Evolutionary conservation across 2,113 vertebrate genomes (phyloP), one percentile per base, ranked within the genome.

Genomic region (Solea senegalensis): DNA sequence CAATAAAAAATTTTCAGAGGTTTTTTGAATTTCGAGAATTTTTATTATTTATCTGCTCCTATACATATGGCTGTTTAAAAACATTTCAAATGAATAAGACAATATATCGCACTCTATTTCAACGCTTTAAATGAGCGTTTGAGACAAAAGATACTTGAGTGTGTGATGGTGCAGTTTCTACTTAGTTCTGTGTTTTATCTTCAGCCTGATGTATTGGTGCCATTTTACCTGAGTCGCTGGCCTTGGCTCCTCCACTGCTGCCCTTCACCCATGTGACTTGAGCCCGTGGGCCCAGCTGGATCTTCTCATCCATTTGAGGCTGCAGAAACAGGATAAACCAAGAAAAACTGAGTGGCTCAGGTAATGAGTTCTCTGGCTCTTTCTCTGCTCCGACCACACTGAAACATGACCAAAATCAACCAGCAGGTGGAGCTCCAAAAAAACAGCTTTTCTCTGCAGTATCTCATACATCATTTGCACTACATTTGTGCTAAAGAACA

Each of bases 281-380:
- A 84, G 97, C 96, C 82, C 97, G 95, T 16, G 98, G 98, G 75
- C 98, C 97, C 43, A 99, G 88, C 91, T 99, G 98, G 87, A 99
- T 99, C 93, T 98, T 99, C 83, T 99, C 98, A 87, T 99, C 98
- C 90, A 97, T 97, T 62, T 96, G 97, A 86, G 98, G 96, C 98
- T 99, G 91, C 9, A 88, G 88, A 45, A 41, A 62, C n/a, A 81
- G 27, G 74, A 50, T 16, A 0, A 26, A 26, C 4, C 3, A 53
- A 34, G 34, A 34, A 4, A 34, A 34, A 34, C 34, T 34, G 45
- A 48, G 11, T 13, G 10, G 45, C 11, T 48, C 45, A 45, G 27
- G 14, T 54, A 34, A 43, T 4, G 6, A 60, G 13, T 11, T 44
- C 8, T 40, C 40, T 54, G 54, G 13, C 8, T 44, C 8, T 40